Conservation (phyloP, 2,113 vertebrate species). For the Rhinopomastus cyanomelas region DNA sequence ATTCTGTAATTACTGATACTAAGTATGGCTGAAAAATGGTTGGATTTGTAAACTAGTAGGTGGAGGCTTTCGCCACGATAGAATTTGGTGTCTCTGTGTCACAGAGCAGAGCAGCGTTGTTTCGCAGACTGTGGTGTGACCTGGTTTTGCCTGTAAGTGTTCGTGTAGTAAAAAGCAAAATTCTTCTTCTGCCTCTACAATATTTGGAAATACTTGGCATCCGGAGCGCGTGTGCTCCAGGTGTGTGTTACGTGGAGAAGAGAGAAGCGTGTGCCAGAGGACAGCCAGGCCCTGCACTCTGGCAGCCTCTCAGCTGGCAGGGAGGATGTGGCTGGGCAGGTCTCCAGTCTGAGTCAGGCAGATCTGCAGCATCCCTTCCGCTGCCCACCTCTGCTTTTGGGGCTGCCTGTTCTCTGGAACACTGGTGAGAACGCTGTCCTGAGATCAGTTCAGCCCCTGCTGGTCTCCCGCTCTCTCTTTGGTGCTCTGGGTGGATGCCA, state of each 20-base stretch:
- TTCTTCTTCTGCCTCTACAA: background rate
- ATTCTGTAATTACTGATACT: background rate
- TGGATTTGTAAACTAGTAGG: background rate
- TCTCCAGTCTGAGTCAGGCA: background rate
- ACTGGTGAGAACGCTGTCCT: background rate
- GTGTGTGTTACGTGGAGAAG: background rate
- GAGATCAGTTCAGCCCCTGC: background rate
- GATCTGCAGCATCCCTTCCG: background rate
- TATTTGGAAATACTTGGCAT: background rate
- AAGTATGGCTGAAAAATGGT: background rate
- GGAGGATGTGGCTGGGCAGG: rapidly evolving
- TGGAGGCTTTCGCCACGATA: background rate
- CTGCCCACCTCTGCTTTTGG: background rate
- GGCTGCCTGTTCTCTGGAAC: background rate
- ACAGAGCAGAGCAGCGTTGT: background rate
- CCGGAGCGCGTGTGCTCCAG: background rate
- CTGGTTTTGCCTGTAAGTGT: background rate
- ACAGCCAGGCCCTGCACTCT: rapidly evolving
- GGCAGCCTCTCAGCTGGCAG: background rate
- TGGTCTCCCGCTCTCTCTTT: background rate
- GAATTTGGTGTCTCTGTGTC: background rate
- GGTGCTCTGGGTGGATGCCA: background rate
- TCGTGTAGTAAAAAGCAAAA: background rate
- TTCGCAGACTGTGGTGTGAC: background rate
- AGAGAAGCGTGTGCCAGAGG: background rate